Evolutionary conservation across 2,113 vertebrate species (phyloP).

Genomic region (Gymnarchus niloticus): DNA sequence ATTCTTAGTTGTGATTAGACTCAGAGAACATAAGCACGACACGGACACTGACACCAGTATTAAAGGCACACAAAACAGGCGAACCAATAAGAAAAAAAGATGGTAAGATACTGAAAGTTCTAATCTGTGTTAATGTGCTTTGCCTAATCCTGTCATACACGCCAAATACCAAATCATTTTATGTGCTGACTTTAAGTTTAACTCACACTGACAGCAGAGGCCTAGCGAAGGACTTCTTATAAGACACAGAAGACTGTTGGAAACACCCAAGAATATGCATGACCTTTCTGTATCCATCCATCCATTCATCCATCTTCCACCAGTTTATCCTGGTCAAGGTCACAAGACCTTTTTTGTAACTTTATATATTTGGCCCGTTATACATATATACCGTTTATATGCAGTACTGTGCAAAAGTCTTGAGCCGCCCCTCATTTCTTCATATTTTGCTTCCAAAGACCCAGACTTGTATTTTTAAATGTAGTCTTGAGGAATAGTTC

Average conservation of each 20-base stretch:
- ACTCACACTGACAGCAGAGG: neutral
- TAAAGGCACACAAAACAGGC: constrained; percentile 41
- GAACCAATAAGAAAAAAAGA: constrained; percentile 36
- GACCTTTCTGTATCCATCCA: neutral
- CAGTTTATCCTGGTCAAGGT: too few relatives aligned
- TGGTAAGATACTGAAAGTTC: constrained; percentile 37
- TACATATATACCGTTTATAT: too few relatives aligned
- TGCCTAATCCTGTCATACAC: constrained; percentile 45
- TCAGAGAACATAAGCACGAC: constrained; percentile 67
- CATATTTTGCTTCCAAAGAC: too few relatives aligned
- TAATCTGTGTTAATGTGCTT: constrained; percentile 37
- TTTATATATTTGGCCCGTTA: too few relatives aligned
- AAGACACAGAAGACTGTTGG: neutral
- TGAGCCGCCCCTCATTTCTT: too few relatives aligned
- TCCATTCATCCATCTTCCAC: neutral
- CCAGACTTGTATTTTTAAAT: too few relatives aligned
- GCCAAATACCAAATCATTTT: constrained; percentile 28
- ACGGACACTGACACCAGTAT: constrained; percentile 43
- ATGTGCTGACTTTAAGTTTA: neutral
- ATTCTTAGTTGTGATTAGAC: constrained; percentile 74
- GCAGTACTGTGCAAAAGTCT: too few relatives aligned
- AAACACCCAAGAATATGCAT: neutral
- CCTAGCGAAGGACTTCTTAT: neutral
- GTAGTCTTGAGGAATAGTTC: too few relatives aligned
- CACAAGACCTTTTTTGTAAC: too few relatives aligned